phyloP scores from a whole-genome alignment of 2,797 vertebrate genomes.

The Lacerta bilineata region DNA sequence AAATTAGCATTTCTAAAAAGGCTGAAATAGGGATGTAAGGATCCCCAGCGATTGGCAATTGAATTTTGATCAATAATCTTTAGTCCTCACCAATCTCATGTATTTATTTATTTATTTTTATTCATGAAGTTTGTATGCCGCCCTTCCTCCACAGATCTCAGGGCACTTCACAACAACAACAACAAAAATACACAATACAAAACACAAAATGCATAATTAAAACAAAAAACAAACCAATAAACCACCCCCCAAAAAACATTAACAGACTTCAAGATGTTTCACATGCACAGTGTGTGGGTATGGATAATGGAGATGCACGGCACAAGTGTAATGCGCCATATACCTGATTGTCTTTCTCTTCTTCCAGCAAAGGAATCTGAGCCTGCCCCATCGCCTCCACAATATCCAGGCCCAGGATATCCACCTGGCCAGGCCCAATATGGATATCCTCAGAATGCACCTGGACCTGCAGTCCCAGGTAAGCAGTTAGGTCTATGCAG shows the following conservation, averaged over 20 bases:
- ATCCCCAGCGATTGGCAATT: neutral
- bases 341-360: neutral
- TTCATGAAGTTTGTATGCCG: no score
- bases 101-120: neutral
- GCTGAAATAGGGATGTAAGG: no score
- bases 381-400: neutral
- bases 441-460: neutral
- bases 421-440: neutral
- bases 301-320: neutral
- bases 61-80: neutral
- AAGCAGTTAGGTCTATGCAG: neutral
- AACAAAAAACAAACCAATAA: neutral
- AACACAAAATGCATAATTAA: neutral
- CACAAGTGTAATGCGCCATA: neutral
- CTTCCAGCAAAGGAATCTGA: conserved; percentile 10
- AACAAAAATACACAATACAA: no score
- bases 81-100: no score
- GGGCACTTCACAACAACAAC: no score
- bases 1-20: neutral
- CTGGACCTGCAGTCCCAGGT: conserved; percentile 2
- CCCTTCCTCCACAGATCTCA: no score
- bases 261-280: neutral
- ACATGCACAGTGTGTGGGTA: neutral
- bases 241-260: neutral
- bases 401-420: conserved; percentile 4